Percentiles rank a stretch among this genome's conserved stretches.
These are phyloP conservation scores for Drosophila kohkoa DNA, from an alignment of 1,140 invertebrate genomes.

Conservation along the genomic window DNA sequence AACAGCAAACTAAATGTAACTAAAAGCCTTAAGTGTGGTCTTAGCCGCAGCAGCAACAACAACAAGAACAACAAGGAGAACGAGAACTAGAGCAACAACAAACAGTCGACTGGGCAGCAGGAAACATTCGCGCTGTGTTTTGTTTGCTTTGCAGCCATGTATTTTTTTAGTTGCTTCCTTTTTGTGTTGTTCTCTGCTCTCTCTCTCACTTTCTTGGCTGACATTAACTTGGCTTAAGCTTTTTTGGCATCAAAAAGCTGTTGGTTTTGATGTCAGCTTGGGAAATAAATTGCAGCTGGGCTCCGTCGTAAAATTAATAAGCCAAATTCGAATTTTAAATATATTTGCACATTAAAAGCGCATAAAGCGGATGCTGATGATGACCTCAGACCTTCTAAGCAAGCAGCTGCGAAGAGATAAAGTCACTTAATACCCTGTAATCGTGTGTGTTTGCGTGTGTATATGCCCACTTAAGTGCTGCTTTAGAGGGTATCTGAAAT, in stretches of 20 bases:
- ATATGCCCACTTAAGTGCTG: background rate
- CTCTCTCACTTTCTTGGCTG: background rate
- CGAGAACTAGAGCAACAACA: background rate
- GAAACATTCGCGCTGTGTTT: conserved; percentile 8
- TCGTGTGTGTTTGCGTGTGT: background rate
- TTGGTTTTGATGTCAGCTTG: background rate
- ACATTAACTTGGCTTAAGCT: conserved; percentile 34
- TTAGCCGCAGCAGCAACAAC: conserved; percentile 55
- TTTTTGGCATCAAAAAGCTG: conserved; percentile 1
- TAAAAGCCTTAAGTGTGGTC: conserved; percentile 71
- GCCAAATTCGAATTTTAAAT: conserved; percentile 19
- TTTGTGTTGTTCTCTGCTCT: background rate
- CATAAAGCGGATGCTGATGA: background rate
- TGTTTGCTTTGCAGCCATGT: conserved; percentile 11
- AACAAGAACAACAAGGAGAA: conserved; percentile 30
- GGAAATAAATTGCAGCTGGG: conserved; percentile 36
- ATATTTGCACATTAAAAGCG: conserved; percentile 6
- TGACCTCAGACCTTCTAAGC: background rate
- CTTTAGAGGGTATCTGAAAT: conserved; percentile 5
- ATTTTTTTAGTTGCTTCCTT: conserved; percentile 28
- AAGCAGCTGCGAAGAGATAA: background rate
- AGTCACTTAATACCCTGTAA: conserved; percentile 1
- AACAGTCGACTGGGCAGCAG: conserved; percentile 44
- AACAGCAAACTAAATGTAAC: conserved; percentile 66
- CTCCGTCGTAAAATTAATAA: conserved; percentile 26